These are phyloP conservation scores for Peromyscus nudipes DNA, from an alignment of 2,797 vertebrate genomes.

Conservation along the genomic window DNA sequence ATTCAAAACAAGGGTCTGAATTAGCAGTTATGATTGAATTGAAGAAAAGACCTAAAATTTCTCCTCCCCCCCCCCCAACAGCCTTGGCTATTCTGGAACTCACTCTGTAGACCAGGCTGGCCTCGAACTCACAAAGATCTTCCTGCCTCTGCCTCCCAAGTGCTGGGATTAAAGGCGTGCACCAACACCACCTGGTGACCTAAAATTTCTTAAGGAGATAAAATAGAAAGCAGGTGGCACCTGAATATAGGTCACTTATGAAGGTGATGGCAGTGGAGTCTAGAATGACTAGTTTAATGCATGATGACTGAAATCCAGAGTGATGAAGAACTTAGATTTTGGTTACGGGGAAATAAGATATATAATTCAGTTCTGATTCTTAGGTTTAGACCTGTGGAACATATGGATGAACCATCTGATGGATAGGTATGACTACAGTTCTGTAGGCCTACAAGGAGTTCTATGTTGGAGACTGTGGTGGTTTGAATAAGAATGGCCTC, in stretches of 20 bases:
- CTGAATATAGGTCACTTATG: background rate
- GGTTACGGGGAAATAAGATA: background rate
- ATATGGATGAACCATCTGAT: background rate
- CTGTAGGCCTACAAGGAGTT: background rate
- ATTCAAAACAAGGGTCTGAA: slow-evolving; percentile 37
- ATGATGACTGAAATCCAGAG: slow-evolving; percentile 34
- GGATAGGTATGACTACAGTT: background rate
- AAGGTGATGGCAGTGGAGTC: background rate
- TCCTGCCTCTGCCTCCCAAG: background rate
- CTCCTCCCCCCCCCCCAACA: no score
- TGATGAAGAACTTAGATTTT: slow-evolving; percentile 24
- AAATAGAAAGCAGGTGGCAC: background rate
- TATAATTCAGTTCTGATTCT: slow-evolving; percentile 19
- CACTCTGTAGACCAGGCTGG: background rate
- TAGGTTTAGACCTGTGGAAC: slow-evolving; percentile 31
- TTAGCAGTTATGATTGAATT: slow-evolving; percentile 12
- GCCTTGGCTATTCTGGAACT: background rate
- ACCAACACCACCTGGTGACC: background rate
- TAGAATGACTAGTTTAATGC: background rate
- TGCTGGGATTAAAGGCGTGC: background rate
- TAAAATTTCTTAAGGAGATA: slow-evolving; percentile 34
- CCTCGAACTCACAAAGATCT: background rate
- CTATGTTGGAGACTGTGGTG: background rate
- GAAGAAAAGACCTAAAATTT: background rate
- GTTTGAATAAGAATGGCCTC: background rate